Percentiles rank a stretch among this genome's conserved stretches.
phyloP scores from a whole-genome alignment of 2,797 vertebrate species.

The Lagocephalus sceleratus region DNA sequence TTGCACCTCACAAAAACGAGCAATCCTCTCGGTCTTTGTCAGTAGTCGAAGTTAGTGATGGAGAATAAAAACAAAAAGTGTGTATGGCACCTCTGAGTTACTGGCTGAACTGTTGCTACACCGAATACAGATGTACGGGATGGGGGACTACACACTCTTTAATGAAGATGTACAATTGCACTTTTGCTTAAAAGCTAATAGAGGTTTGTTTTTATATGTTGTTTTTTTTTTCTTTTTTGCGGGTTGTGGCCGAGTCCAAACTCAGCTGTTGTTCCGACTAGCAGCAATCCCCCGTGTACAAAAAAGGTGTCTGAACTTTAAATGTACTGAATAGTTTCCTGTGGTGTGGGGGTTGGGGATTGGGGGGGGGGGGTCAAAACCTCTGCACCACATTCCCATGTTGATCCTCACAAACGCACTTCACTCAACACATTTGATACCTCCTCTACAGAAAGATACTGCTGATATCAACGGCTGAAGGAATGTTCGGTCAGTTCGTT shows the following conservation, averaged over 20 bases:
- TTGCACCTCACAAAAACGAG: neutral
- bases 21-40: neutral
- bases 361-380: slow-evolving; percentile 2
- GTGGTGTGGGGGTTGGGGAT: no score
- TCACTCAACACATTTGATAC: slow-evolving; percentile 30
- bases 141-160: neutral
- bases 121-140: slow-evolving; percentile 9
- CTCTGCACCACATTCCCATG: slow-evolving; percentile 17
- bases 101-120: slow-evolving; percentile 26
- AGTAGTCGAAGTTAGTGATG: slow-evolving; percentile 1
- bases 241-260: slow-evolving; percentile 25
- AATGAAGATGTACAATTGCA: slow-evolving; percentile 50
- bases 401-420: slow-evolving; percentile 1
- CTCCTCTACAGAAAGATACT: slow-evolving; percentile 29
- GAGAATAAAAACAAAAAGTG: slow-evolving; percentile 9
- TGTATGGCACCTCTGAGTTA: slow-evolving; percentile 53
- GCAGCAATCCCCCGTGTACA: slow-evolving; percentile 1
- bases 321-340: slow-evolving; percentile 10
- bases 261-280: neutral
- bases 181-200: slow-evolving; percentile 27
- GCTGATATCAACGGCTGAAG: slow-evolving; percentile 53
- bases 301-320: slow-evolving; percentile 1
- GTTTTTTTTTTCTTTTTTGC: neutral
- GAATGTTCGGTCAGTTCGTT: slow-evolving; percentile 70
- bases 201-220: neutral